A percentile compares a stretch with the other conserved stretches of the same genome.
Evolutionary conservation across 2,797 vertebrate genomes (phyloP).

Genomic region (Myoxocephalus aenaeus): DNA sequence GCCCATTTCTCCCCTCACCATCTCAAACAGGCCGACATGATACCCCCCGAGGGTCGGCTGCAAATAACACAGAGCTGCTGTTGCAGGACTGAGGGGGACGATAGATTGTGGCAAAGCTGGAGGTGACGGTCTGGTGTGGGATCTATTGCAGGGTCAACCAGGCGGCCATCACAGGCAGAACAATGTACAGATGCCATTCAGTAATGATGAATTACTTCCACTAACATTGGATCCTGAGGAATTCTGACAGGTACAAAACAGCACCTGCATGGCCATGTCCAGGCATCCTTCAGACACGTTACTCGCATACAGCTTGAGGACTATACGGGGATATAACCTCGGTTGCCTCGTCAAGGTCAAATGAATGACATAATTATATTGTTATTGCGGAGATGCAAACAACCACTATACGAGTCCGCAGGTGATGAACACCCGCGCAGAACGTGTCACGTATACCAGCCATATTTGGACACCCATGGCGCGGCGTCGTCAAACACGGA

Average conservation of each 20-base stretch:
- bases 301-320: constrained; percentile 26
- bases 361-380: constrained; percentile 20
- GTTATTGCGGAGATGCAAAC: constrained; percentile 6
- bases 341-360: constrained; percentile 76
- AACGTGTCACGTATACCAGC: neutral
- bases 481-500: constrained; percentile 34
- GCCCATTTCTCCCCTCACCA: constrained; percentile 53
- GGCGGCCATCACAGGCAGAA: constrained; percentile 35
- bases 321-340: constrained; percentile 56
- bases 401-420: neutral
- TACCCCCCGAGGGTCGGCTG: constrained; percentile 43
- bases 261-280: constrained; percentile 42
- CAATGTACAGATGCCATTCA: constrained; percentile 10
- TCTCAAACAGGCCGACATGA: constrained; percentile 55
- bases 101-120: constrained; percentile 23
- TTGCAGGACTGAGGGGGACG: constrained; percentile 15
- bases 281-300: constrained; percentile 9
- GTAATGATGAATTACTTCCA: neutral
- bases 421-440: neutral
- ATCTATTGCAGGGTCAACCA: constrained; percentile 29
- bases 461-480: constrained; percentile 29
- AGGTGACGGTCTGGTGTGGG: constrained; percentile 19
- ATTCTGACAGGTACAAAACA: constrained; percentile 42
- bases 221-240: neutral
- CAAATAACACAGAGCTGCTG: constrained; percentile 52